Base-by-base conservation (phyloP, 2,113 vertebrate species). In the Aldabrachelys gigantea region DNA sequence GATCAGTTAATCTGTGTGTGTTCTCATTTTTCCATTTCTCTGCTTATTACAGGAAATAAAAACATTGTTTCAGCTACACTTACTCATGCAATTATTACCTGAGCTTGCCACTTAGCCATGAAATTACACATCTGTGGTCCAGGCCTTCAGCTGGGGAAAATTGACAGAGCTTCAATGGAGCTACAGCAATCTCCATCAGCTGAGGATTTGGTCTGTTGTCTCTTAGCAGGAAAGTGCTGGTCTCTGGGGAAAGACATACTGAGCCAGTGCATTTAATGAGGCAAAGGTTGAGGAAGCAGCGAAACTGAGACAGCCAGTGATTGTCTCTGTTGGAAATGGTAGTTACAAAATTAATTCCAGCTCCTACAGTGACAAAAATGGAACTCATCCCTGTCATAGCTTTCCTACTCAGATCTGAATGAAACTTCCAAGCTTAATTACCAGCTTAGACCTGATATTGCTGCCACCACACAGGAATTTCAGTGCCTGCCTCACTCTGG, bases 11-110 rank as follows among this genome's bases (percentile, higher is more conserved):
- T 85, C 92, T 94, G 54, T 0, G 0, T 56, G 57, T 41, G 49
- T 59, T 89, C 53, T 92, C 85, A 78, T 87, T 54, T 95, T 95
- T 50, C 89, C 82, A 80, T 92, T 91, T 82, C 80, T 93, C 85
- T 79, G 91, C 35, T 94, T 93, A 87, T 93, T 87, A 75, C 0
- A 59, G 87, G 50, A 95, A 96, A 95, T 80, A 95, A 93, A 57
- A 94, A 31, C 85, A 56, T 59, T 1, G 0, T 75, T 97, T n/a
- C 5, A 13, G 35, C 41, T 85, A 85, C 25, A 38, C 82, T 96
- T 86, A 52, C 19, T 65, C 81, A 54, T 1, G 2, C 69, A 69
- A n/a, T n/a, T 69, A n/a, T 50, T 88, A 7, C 41, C 59, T 27
- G 13, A 57, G 86, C 47, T 93, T 62, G 17, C 8, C 53, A 50